phyloP scores from a whole-genome alignment of 2,113 vertebrate genomes.

The Xerus inauris region DNA sequence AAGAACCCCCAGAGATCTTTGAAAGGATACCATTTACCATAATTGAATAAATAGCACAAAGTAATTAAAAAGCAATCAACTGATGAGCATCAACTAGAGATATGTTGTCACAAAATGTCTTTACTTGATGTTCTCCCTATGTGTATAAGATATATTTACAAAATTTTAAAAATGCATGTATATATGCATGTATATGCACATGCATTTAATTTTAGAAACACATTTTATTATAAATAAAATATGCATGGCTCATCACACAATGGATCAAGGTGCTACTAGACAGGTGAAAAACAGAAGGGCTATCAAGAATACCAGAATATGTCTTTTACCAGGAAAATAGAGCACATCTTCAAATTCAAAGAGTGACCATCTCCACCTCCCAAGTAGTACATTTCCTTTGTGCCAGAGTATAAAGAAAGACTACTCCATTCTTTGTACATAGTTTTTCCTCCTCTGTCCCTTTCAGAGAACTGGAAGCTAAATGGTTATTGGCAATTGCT shows the following conservation, averaged over 20 bases:
- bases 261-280: neutral
- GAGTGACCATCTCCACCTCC: neutral
- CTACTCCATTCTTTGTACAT: fast-evolving
- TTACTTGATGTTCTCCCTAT: neutral
- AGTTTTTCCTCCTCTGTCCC: neutral
- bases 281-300: neutral
- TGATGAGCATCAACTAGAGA: neutral
- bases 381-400: neutral
- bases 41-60: neutral
- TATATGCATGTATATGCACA: no score
- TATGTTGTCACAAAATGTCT: neutral
- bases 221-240: neutral
- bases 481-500: no score
- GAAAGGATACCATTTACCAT: neutral
- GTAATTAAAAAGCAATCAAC: neutral
- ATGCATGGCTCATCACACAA: neutral
- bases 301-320: neutral
- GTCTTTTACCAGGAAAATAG: neutral
- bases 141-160: neutral
- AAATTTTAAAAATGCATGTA: neutral
- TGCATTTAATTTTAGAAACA: neutral
- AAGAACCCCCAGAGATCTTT: neutral
- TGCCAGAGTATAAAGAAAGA: neutral
- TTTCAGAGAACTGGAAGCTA: neutral
- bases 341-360: neutral